Base-by-base conservation (phyloP, 2,888 invertebrate genomes). In the Tetropium fuscum region DNA sequence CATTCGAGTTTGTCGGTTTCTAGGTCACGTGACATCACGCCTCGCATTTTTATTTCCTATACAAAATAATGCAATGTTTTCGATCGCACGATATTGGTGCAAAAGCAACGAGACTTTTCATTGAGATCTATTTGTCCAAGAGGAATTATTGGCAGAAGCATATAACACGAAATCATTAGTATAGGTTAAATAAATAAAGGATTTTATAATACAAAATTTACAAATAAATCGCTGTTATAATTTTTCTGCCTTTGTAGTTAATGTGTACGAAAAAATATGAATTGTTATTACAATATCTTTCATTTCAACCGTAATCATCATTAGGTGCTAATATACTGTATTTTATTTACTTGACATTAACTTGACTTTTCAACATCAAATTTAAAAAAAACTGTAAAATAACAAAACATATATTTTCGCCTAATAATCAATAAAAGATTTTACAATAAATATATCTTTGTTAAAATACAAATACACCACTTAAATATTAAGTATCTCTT, bases 401-500 rank as follows among this genome's bases (percentile, higher is more conserved):
- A 40, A 51, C 51, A 51, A 8, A 36, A 36, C 48, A 48, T 19
- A 30, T 16, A 16, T 16, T 25, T 44, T 27, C 44, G 38, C 27
- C 27, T 16, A 51, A 55, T 49, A 68, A 68, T 70, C 66, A 67
- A 68, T 60, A 44, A 63, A 67, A 65, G 68, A 68, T 68, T 67
- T 65, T 69, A 70, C 69, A 51, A 55, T 62, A 60, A 15, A 44
- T 48, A 60, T 68, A 51, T 60, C 66, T 77, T 78, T 76, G 78
- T 77, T 73, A 78, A 74, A 78, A 75, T 74, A 77, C 77, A 78
- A 78, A 75, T 77, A 78, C 77, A 68, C 69, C 74, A 79, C 79
- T 79, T 80, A 79, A 80, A 80, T 79, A 79, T 80, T 80, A 80
- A 80, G 79, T 77, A 78, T 70, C 68, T n/a, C n/a, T 71, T 65